Evolutionary conservation across 2,797 vertebrate genomes (phyloP).

Genomic region (Florisuga fusca): DNA sequence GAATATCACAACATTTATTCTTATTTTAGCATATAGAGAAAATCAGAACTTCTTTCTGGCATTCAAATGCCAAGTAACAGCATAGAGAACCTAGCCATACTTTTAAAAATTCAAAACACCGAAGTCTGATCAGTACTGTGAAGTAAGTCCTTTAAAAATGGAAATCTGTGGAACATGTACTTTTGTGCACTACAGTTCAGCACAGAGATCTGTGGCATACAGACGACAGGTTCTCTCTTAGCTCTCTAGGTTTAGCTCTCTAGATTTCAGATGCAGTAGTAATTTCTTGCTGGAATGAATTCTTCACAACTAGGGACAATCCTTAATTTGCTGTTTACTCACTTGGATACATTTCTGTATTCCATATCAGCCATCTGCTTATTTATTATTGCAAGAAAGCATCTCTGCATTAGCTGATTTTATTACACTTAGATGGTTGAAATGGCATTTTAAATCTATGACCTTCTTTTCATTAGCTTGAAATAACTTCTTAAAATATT

Average conservation of each 20-base stretch:
- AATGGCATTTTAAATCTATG: neutral
- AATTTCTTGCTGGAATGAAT: conserved; percentile 75
- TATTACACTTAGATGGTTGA: neutral
- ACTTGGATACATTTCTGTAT: conserved; percentile 71
- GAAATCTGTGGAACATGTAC: neutral
- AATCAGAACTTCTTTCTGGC: neutral
- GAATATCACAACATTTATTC: neutral
- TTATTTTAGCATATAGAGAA: neutral
- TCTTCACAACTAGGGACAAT: conserved; percentile 74
- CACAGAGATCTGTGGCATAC: neutral
- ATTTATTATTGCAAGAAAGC: conserved; percentile 40
- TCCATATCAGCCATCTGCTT: conserved; percentile 18
- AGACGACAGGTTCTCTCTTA: neutral
- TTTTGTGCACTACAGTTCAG: neutral
- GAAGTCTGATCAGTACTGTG: neutral
- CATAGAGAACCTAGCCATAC: neutral
- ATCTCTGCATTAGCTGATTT: neutral
- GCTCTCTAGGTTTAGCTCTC: conserved; percentile 54
- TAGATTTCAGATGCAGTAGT: conserved; percentile 42
- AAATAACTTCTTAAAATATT: conserved; percentile 19
- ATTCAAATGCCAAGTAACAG: neutral
- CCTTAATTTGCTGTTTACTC: conserved; percentile 75
- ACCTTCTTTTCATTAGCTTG: neutral
- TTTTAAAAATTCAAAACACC: neutral
- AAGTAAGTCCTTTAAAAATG: neutral